phyloP scores from a whole-genome alignment of 2,797 vertebrate species.

The Myotis myotis region DNA sequence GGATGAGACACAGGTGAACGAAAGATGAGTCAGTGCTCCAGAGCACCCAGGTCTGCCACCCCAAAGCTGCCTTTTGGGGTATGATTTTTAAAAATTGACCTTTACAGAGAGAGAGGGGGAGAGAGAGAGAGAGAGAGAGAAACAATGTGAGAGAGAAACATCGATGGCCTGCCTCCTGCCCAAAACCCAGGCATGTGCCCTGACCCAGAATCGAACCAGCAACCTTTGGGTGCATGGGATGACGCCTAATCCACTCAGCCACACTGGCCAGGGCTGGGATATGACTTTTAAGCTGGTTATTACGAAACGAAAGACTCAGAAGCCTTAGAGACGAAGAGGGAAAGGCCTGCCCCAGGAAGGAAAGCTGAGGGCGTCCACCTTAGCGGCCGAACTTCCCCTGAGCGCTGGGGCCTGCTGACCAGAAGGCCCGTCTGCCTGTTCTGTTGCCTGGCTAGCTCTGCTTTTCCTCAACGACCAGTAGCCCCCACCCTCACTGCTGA shows the following conservation, averaged over 20 bases:
- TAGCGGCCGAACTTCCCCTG: too few species aligned
- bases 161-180: background rate
- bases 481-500: background rate
- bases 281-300: background rate
- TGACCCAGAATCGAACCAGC: background rate
- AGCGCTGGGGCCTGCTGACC: background rate
- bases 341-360: background rate
- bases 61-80: background rate
- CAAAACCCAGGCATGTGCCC: background rate
- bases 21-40: too few species aligned
- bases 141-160: too few species aligned
- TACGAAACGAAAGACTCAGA: background rate
- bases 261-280: background rate
- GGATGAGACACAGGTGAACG: background rate
- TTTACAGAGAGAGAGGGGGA: background rate
- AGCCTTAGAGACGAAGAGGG: background rate
- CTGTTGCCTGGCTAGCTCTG: background rate
- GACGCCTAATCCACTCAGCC: background rate
- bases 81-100: background rate
- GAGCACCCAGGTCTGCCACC: background rate
- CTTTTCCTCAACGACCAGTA: background rate
- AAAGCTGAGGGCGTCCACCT: background rate
- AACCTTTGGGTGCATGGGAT: background rate
- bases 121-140: too few species aligned
- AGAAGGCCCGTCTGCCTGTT: background rate